A percentile compares a stretch with the other conserved stretches of the same genome.
Evolutionary conservation across 2,888 invertebrate genomes (phyloP).

Genomic region (Argynnis bischoffii): DNA sequence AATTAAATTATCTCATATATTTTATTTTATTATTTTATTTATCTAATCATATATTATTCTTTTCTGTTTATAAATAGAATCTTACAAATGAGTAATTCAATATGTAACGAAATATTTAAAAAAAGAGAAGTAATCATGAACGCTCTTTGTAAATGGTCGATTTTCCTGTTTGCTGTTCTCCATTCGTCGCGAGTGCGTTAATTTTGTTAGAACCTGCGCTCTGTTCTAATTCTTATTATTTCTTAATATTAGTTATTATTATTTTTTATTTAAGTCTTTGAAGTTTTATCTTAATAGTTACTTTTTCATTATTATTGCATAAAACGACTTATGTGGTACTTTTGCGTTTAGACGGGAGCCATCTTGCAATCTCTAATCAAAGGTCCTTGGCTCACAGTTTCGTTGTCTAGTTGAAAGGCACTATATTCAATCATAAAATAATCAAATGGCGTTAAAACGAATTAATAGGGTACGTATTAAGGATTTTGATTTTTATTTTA

Average conservation of each 20-base stretch:
- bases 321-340: conserved; percentile 87
- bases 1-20: neutral
- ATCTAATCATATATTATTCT: neutral
- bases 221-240: conserved; percentile 69
- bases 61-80: neutral
- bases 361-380: conserved; percentile 94
- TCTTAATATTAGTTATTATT: conserved; percentile 77
- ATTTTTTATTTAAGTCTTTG: conserved; percentile 69
- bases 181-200: conserved; percentile 74
- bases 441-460: conserved; percentile 97
- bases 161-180: conserved; percentile 81
- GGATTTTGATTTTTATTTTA: conserved; percentile 56
- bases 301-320: conserved; percentile 67
- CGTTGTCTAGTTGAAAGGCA: conserved; percentile 91
- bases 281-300: conserved; percentile 60
- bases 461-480: conserved; percentile 94
- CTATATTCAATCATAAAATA: conserved; percentile 87
- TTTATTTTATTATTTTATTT: neutral
- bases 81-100: conserved; percentile 26
- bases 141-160: conserved; percentile 75
- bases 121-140: conserved; percentile 51
- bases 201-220: conserved; percentile 69
- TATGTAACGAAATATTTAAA: conserved; percentile 24
- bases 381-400: conserved; percentile 92
- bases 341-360: conserved; percentile 91